Evolutionary conservation across 1,140 invertebrate genomes (phyloP).

Genomic region (Hesperophylax magnus): DNA sequence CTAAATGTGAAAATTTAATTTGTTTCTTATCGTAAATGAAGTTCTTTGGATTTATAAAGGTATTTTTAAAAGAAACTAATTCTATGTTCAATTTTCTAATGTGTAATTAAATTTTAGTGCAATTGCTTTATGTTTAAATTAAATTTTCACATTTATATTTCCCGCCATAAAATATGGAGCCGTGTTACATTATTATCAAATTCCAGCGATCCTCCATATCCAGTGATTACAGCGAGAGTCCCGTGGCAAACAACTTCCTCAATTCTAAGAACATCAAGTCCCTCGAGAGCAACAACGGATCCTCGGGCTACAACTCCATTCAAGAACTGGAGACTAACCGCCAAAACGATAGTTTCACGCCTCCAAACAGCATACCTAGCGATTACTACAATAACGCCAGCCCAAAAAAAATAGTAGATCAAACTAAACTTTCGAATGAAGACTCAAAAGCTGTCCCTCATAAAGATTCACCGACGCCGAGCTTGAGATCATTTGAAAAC

Average conservation of each 20-base stretch:
- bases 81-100: no score
- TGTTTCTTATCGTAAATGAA: no score
- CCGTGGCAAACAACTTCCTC: constrained; percentile 40
- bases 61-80: no score
- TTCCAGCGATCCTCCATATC: constrained; percentile 52
- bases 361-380: constrained; percentile 46
- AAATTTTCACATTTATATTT: neutral
- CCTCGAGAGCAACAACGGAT: constrained; percentile 33
- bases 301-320: constrained; percentile 44
- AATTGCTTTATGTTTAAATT: neutral
- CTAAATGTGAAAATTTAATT: no score
- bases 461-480: constrained; percentile 9
- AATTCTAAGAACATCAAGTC: constrained; percentile 41
- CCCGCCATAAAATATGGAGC: neutral
- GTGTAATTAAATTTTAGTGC: no score
- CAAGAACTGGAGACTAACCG: constrained; percentile 50
- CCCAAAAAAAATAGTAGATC: constrained; percentile 1
- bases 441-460: neutral
- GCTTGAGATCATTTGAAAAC: constrained; percentile 12
- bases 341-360: constrained; percentile 59
- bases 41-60: no score
- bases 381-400: constrained; percentile 20
- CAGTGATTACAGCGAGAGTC: constrained; percentile 49
- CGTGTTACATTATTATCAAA: constrained; percentile 31
- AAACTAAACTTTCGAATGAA: neutral